Percentiles rank a stretch among this genome's conserved stretches.
These are phyloP conservation scores for Heliconius sara DNA, from an alignment of 2,888 invertebrate genomes.

Conservation along the genomic window DNA sequence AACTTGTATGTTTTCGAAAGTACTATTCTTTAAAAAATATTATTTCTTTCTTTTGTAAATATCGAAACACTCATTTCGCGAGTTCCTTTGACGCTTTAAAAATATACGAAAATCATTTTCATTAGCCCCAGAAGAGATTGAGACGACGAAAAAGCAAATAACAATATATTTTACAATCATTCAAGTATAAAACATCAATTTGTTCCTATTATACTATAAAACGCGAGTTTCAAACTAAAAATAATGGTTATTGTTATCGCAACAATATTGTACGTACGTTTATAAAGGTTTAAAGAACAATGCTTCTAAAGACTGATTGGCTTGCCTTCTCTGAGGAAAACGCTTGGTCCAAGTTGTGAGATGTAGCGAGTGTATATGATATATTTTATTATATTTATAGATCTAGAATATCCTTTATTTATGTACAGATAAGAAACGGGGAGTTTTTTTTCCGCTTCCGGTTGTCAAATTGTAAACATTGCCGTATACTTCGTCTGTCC, in stretches of 20 bases:
- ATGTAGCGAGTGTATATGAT: constrained; percentile 9
- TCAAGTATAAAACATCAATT: background rate
- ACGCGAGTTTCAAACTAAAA: background rate
- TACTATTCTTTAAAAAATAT: too few species aligned
- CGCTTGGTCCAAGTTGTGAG: background rate
- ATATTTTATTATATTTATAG: background rate
- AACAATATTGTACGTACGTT: constrained; percentile 37
- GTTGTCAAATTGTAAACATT: too few species aligned
- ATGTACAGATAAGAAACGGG: too few species aligned
- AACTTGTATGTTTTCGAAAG: too few species aligned
- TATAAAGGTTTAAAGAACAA: constrained; percentile 40
- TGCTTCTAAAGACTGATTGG: constrained; percentile 38
- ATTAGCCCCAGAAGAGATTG: background rate
- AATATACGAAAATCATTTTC: too few species aligned
- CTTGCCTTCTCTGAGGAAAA: constrained; percentile 31
- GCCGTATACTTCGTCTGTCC: too few species aligned
- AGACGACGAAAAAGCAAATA: background rate
- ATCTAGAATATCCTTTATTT: too few species aligned
- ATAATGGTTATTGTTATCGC: constrained; percentile 29
- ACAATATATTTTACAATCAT: background rate
- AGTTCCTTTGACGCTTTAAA: too few species aligned
- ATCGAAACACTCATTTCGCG: too few species aligned
- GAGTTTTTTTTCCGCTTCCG: too few species aligned
- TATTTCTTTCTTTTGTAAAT: too few species aligned
- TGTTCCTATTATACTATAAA: background rate